Base-by-base conservation (phyloP, 2,113 vertebrate species). In the Lota lota region DNA sequence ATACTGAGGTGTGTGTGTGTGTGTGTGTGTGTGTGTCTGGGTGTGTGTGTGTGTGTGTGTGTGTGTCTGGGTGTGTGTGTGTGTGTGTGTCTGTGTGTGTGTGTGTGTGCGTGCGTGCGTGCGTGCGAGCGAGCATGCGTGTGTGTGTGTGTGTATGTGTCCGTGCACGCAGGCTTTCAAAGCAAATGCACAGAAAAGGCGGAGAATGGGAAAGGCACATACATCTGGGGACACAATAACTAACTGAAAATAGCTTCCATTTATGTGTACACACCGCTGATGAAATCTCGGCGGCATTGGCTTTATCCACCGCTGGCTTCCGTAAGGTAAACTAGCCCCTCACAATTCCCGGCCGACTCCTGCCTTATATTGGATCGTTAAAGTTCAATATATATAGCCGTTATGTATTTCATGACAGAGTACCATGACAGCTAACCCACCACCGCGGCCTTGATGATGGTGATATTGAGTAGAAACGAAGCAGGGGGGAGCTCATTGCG, bases 381-480 rank as follows among this genome's bases (percentile, higher is more conserved):
- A 33, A 36, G 33, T 64, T 17, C 16, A n/a, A 24, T 68, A 66
- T 61, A 61, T 67, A 68, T 7, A 1, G 68, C 70, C 69, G 74
- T 50, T 59, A 67, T 54, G 64, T 69, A 14, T 47, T 47, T 2
- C 40, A 14, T 47, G 81, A 84, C 79, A 80, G 66, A 79, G 75
- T 83, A 70, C 80, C 63, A 69, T 7, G 83, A 61, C 1, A 28
- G 28, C 28, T 5, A 3, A 3, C 28, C 28, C 28, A 28, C 28
- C 28, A 4, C 81, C 47, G 40, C 72, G 0, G 58, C 14, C 63
- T 57, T 40, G 19, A 21, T 71, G 85, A 79, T 83, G 79, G 70
- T 74, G 77, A 85, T 81, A 80, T 85, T 80, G 78, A 68, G 70
- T 66, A 74, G 75, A 81, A 75, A 74, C 47, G 70, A 79, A 68